phyloP scores from a whole-genome alignment of 2,113 vertebrate species.

The Cariama cristata region DNA sequence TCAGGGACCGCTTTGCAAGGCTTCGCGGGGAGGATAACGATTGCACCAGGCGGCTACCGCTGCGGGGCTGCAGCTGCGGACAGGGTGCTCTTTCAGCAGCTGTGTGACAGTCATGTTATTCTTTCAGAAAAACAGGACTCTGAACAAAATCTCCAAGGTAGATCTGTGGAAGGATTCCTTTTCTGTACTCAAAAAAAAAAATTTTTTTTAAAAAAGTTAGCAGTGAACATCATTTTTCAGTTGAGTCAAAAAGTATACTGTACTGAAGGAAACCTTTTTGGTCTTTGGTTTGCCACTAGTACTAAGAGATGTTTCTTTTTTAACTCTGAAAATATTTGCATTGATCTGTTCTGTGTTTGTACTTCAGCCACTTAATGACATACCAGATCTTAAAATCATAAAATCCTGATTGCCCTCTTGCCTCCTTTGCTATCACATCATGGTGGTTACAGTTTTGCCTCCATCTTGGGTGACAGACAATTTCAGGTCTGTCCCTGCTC shows the following conservation, averaged over 20 bases:
- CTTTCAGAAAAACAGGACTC: neutral
- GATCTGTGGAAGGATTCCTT: neutral
- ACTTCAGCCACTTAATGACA: neutral
- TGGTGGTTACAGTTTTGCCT: neutral
- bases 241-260: accelerated
- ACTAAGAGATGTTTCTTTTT: neutral
- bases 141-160: neutral
- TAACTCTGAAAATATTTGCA: neutral
- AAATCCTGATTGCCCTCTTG: neutral
- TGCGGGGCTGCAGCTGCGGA: neutral
- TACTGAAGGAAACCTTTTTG: neutral
- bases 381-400: neutral
- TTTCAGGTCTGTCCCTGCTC: neutral
- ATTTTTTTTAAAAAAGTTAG: neutral
- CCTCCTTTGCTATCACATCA: neutral
- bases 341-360: neutral
- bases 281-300: neutral
- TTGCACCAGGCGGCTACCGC: neutral
- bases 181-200: neutral
- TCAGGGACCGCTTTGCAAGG: neutral
- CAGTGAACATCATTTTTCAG: neutral
- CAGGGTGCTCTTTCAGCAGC: neutral
- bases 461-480: neutral
- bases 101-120: neutral
- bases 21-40: neutral